These are phyloP conservation scores for Papilio helenus DNA, from an alignment of 1,140 invertebrate species.

Conservation along the genomic window DNA sequence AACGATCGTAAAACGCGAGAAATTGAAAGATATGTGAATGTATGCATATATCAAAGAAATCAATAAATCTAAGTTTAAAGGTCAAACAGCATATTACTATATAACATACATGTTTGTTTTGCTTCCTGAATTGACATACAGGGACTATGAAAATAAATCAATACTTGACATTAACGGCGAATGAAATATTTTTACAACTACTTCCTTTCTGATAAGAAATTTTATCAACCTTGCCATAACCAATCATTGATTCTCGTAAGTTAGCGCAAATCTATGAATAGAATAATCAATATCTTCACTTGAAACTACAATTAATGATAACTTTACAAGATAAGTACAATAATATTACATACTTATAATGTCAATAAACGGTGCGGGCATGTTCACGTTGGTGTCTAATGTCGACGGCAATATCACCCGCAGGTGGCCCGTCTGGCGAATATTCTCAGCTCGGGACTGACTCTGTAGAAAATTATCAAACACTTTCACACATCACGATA, in stretches of 20 bases:
- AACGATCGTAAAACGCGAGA: background rate
- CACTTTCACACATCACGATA: conserved; percentile 63
- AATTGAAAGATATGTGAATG: background rate
- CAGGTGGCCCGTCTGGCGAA: conserved; percentile 64
- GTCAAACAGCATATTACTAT: background rate
- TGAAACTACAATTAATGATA: background rate
- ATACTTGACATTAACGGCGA: background rate
- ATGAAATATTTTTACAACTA: background rate
- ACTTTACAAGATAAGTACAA: conserved; percentile 1
- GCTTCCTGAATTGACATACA: conserved; percentile 14
- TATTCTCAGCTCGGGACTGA: conserved; percentile 63
- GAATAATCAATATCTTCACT: conserved; percentile 25
- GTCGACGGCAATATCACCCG: conserved; percentile 69
- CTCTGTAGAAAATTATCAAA: conserved; percentile 64
- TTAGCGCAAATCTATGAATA: background rate
- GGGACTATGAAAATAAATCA: conserved; percentile 9
- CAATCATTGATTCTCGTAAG: conserved; percentile 3
- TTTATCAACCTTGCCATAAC: background rate
- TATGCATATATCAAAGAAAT: background rate
- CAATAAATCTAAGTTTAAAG: conserved; percentile 11
- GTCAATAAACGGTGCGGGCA: conserved; percentile 70
- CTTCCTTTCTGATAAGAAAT: conserved; percentile 15
- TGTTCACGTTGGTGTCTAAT: conserved; percentile 63
- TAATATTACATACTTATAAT: conserved; percentile 59
- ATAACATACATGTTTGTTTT: background rate